Evolutionary conservation across 2,113 vertebrate species (phyloP).

Genomic region (Myrmecobius fasciatus): DNA sequence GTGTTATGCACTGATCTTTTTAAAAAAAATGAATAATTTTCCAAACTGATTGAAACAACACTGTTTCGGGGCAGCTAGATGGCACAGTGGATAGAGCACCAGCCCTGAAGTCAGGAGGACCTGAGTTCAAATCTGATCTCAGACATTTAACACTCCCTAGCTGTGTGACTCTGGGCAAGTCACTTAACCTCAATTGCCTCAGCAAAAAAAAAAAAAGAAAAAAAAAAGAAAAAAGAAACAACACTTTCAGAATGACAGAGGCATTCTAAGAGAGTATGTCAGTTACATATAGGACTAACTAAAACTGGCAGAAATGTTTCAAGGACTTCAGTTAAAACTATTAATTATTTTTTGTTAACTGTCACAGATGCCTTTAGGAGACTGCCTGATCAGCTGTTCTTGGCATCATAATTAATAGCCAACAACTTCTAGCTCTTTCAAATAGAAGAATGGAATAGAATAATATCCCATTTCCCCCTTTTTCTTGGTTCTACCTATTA

Average conservation of each 20-base stretch:
- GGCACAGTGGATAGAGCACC: too few relatives aligned
- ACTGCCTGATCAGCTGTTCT: neutral
- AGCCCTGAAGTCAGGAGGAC: too few relatives aligned
- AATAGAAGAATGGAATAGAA: neutral
- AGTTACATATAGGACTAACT: constrained; percentile 24
- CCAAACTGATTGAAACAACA: constrained; percentile 54
- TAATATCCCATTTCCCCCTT: neutral
- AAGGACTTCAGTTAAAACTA: neutral
- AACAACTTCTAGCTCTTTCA: neutral
- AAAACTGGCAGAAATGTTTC: constrained; percentile 48
- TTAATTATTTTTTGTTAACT: neutral
- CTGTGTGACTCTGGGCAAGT: too few relatives aligned
- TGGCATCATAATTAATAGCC: neutral
- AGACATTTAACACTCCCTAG: too few relatives aligned
- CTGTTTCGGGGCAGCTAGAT: too few relatives aligned
- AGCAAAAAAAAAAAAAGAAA: too few relatives aligned
- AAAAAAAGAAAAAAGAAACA: too few relatives aligned
- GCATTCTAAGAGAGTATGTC: constrained; percentile 45
- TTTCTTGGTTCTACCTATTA: neutral
- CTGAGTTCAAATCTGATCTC: too few relatives aligned
- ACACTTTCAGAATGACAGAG: too few relatives aligned
- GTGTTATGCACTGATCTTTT: fast-evolving
- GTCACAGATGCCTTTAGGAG: neutral
- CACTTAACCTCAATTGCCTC: too few relatives aligned
- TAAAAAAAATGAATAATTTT: neutral